Percentiles rank a stretch among this genome's conserved stretches.
These are phyloP conservation scores for Hystrix cristata DNA, from an alignment of 2,113 vertebrate genomes.

Conservation along the genomic window DNA sequence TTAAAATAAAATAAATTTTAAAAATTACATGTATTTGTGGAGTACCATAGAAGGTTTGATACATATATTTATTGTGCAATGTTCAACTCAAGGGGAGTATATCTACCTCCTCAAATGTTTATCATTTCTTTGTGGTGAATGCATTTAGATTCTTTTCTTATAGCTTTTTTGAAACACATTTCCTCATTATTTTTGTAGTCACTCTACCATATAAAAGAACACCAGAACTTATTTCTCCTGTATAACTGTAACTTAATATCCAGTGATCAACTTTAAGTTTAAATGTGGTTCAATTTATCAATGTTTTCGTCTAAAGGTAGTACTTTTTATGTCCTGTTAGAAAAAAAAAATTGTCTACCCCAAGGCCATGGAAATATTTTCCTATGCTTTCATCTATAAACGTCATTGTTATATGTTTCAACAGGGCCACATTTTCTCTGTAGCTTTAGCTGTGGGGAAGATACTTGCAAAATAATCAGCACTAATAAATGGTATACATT, in stretches of 20 bases:
- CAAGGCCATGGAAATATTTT: conserved; percentile 29
- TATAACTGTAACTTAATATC: background rate
- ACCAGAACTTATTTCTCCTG: background rate
- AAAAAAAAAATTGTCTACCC: background rate
- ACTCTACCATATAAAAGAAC: background rate
- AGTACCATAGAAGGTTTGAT: background rate
- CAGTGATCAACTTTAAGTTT: background rate
- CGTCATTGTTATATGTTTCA: conserved; percentile 11
- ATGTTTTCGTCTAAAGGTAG: background rate
- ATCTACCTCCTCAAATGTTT: background rate
- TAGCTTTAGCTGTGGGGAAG: background rate
- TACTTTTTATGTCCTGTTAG: background rate
- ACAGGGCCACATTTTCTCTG: conserved; percentile 3
- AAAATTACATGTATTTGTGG: background rate
- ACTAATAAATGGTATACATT: background rate
- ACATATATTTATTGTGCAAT: background rate
- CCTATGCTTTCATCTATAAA: conserved; percentile 25
- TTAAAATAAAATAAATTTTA: no score
- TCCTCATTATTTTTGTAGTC: background rate
- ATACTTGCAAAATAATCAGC: conserved; percentile 45
- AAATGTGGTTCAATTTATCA: background rate
- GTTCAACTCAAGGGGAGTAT: background rate
- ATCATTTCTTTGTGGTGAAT: background rate
- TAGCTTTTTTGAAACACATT: background rate
- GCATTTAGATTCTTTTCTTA: background rate